Evolutionary conservation across 2,113 vertebrate genomes (phyloP).

Genomic region (Neogobius melanostomus): DNA sequence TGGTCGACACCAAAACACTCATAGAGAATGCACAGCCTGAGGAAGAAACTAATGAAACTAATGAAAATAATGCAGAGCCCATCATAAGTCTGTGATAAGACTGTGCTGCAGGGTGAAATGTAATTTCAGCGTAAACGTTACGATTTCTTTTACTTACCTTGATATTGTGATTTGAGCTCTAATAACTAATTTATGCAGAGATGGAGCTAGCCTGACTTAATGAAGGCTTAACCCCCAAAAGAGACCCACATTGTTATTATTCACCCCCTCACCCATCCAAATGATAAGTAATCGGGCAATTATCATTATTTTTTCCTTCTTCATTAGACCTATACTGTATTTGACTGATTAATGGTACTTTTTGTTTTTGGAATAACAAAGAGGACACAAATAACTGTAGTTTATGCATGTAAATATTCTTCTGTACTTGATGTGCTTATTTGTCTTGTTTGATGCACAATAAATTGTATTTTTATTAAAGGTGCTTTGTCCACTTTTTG

Average conservation of each 20-base stretch:
- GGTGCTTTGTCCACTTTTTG: neutral
- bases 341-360: too few relatives aligned
- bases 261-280: neutral
- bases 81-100: constrained; percentile 63
- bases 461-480: constrained; percentile 5
- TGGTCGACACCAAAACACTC: constrained; percentile 69
- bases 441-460: constrained; percentile 26
- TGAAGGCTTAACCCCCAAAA: neutral
- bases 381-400: neutral
- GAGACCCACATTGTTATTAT: neutral
- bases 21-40: constrained; percentile 61
- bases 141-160: neutral
- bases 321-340: too few relatives aligned
- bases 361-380: neutral
- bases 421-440: constrained; percentile 32
- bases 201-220: neutral
- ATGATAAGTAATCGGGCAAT: neutral
- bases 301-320: neutral
- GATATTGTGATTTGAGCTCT: neutral
- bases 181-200: neutral
- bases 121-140: too few relatives aligned
- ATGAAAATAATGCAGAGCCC: constrained; percentile 54
- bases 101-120: neutral
- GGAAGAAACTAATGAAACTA: constrained; percentile 42
- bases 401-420: constrained; percentile 41